Base-by-base conservation (phyloP, 2,113 vertebrate genomes). In the Phalacrocorax carbo region DNA sequence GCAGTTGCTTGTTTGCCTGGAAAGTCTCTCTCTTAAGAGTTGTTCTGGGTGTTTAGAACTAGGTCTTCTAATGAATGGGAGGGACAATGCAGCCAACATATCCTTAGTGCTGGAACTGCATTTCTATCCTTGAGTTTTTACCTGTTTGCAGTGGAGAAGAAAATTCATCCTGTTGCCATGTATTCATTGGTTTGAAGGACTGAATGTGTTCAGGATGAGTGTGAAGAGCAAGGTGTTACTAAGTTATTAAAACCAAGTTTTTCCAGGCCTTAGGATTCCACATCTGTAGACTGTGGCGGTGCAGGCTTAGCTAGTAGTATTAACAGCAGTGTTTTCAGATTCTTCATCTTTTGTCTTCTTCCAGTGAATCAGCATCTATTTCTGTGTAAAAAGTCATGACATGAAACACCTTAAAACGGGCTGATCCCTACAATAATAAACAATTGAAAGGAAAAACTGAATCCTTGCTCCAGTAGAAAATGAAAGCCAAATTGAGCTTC, bases 371-470 rank as follows among this genome's bases (percentile, higher is more conserved):
- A 82, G 18, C 48, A 46, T 75, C 83, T 84, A 42, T 81, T 95
- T 88, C 64, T 91, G 61, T 68, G 64, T 55, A 23, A 68, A 55
- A 88, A 81, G 44, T 17, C 30, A 6, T 48, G 51, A 55, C 46
- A 7, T 46, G 12, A 78, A 94, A 48, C 86, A 83, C 52, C 81
- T 96, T 64, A 78, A 81, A 91, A 91, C 92, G 32, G 38, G 73
- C 93, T 36, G 26, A 68, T 79, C 55, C 22, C 10, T 93, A 25
- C n/a, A 54, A 71, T 13, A 88, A 82, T 36, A 83, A 96, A 86
- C 51, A 75, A 29, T 9, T 27, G 23, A 54, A 84, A 88, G 64
- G 55, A 46, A 87, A 75, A 90, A 62, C 21, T 0, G 72, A 72
- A 66, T 88, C 58, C 51, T 66, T 65, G 25, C 65, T 84, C 54